phyloP scores from a whole-genome alignment of 1,140 invertebrate species.

The Notospermus geniculatus region DNA sequence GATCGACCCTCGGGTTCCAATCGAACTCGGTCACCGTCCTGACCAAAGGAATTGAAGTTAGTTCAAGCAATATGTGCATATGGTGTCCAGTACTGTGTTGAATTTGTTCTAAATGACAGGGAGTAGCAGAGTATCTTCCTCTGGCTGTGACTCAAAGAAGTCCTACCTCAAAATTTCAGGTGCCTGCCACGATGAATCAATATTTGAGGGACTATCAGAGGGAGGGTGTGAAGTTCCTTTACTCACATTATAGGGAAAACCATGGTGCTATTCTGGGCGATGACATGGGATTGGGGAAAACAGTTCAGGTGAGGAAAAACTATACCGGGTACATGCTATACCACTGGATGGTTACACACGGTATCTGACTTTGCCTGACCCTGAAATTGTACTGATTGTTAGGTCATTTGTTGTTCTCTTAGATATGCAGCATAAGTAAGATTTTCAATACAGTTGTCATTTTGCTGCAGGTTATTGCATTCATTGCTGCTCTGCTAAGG shows the following conservation, averaged over 20 bases:
- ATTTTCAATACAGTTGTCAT: background rate
- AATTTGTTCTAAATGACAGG: background rate
- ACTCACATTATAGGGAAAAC: constrained; percentile 36
- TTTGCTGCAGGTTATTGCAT: constrained; percentile 45
- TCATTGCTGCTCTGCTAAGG: constrained; percentile 43
- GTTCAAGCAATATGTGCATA: background rate
- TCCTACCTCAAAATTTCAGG: too few species aligned
- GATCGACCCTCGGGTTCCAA: too few species aligned
- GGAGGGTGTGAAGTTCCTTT: constrained; percentile 48
- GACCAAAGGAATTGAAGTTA: background rate
- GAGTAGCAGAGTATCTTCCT: background rate
- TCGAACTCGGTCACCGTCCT: background rate
- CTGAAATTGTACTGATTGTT: too few species aligned
- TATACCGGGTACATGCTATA: too few species aligned
- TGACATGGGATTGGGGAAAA: constrained; percentile 55
- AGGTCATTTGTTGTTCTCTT: too few species aligned
- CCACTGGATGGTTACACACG: too few species aligned
- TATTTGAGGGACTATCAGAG: constrained; percentile 52
- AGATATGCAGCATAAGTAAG: background rate
- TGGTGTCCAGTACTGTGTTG: background rate
- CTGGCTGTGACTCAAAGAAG: background rate
- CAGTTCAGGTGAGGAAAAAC: constrained; percentile 50
- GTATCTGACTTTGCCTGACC: too few species aligned
- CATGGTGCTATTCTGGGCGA: constrained; percentile 47
- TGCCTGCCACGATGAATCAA: constrained; percentile 45